A percentile compares a stretch with the other conserved stretches of the same genome.
phyloP scores from a whole-genome alignment of 2,888 invertebrate species.

The Parnassius mnemosyne region DNA sequence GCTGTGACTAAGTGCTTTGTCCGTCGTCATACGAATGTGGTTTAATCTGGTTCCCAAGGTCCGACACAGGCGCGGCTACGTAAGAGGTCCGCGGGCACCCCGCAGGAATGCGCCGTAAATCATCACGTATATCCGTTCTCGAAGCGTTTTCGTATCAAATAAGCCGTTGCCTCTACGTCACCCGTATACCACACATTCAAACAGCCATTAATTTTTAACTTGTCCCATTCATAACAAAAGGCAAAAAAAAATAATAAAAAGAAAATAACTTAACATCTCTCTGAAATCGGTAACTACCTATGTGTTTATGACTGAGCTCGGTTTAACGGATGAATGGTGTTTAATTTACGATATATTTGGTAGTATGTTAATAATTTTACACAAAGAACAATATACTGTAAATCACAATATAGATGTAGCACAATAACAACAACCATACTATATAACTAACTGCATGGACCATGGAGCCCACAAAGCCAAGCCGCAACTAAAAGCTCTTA shows the following conservation, averaged over 20 bases:
- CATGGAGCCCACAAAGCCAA: constrained; percentile 57
- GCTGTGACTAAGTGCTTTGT: constrained; percentile 42
- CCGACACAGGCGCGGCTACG: constrained; percentile 44
- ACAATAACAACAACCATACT: constrained; percentile 41
- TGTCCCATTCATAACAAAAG: constrained; percentile 13
- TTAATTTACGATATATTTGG: no score
- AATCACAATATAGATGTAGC: neutral
- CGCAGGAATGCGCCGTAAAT: constrained; percentile 72
- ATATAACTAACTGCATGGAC: constrained; percentile 49
- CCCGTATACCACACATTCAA: constrained; percentile 11
- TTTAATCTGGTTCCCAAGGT: constrained; percentile 65
- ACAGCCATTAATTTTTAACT: constrained; percentile 9
- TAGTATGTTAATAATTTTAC: no score
- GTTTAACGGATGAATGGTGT: no score
- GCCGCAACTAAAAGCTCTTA: constrained; percentile 57
- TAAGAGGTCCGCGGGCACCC: constrained; percentile 45
- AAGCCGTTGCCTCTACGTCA: neutral
- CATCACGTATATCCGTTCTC: constrained; percentile 47
- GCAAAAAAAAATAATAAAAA: no score
- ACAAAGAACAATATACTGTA: neutral
- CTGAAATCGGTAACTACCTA: no score
- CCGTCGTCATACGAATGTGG: constrained; percentile 58
- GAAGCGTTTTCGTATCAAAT: constrained; percentile 26
- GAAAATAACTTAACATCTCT: no score
- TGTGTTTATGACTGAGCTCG: no score